Evolutionary conservation across 2,113 vertebrate species (phyloP), one percentile per base, ranked within the genome.

Genomic region (Lepisosteus oculatus): DNA sequence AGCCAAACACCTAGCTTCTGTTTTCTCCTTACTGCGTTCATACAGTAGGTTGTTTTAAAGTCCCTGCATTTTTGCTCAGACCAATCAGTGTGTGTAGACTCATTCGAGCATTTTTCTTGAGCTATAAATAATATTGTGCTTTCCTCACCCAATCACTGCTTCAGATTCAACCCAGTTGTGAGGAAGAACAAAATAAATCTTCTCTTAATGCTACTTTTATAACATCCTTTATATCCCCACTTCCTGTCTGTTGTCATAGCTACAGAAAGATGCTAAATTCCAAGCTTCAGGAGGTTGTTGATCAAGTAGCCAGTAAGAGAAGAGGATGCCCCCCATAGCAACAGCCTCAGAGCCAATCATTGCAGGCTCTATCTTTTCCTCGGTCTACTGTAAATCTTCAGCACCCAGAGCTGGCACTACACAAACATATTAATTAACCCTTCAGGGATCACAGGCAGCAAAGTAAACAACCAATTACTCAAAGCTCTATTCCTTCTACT

Each of bases 241-340:
- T 59, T 59, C 57, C 57, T n/a, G n/a, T 59, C 57, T 59, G 57
- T 59, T 59, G 57, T 15, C 57, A 59, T 59, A 15, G 57, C 57
- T 59, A 59, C 57, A 59, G 12, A 59, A 59, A 59, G 13, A 51
- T 51, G 47, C 57, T 59, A 59, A n/a, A 59, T 13, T 4, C n/a
- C 57, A 13, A 4, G 5, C 57, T 59, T 59, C 9, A 6, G 57
- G 9, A 59, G 57, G 57, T 15, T 59, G 9, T 11, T 59, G 3
- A 59, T 5, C 57, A 59, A 4, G 5, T 15, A 59, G 57, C n/a
- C 13, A n/a, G 57, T 59, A 8, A 59, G 57, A 15, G n/a, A 59
- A 6, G 4, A n/a, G 13, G 9, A 8, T 6, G 12, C 9, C 57
- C 14, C 4, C 57, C 57, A 13, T 59, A 59, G 57, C 57, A 59